A percentile compares a stretch with the other conserved stretches of the same genome.
Conservation (phyloP, 2,797 vertebrate species). For the Gymnoscopelus braueri region DNA sequence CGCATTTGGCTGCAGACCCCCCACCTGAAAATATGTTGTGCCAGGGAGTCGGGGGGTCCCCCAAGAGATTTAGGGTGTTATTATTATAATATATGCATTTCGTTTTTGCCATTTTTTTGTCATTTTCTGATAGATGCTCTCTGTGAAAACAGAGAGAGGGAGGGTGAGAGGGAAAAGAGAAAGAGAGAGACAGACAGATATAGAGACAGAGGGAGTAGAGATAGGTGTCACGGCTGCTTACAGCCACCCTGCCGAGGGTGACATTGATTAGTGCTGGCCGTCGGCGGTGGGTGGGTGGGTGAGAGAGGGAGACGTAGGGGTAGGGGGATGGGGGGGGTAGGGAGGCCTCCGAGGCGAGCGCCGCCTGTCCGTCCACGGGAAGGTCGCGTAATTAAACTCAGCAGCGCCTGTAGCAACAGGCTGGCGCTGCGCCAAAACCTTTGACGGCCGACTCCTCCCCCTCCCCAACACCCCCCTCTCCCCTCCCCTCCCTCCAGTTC, state of each 20-base stretch:
- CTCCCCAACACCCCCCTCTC: background rate
- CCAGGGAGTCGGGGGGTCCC: no score
- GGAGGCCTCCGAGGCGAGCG: constrained; percentile 39
- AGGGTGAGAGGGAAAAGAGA: no score
- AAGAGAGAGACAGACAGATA: constrained; percentile 1
- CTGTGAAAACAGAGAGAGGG: no score
- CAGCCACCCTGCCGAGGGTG: constrained; percentile 61
- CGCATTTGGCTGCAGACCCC: no score
- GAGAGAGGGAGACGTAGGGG: no score
- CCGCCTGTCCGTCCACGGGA: constrained; percentile 42
- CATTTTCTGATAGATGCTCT: no score
- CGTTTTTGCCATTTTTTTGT: no score
- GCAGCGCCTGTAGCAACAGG: constrained; percentile 44
- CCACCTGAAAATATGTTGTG: no score
- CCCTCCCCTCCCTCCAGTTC: background rate
- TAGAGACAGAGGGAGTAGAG: constrained; percentile 3
- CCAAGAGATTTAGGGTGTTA: no score
- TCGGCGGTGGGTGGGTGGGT: constrained; percentile 21
- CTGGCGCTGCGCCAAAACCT: constrained; percentile 53
- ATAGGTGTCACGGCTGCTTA: constrained; percentile 65
- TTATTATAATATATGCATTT: no score
- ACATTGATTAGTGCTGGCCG: constrained; percentile 70
- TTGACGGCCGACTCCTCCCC: constrained; percentile 12
- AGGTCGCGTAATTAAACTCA: constrained; percentile 78
- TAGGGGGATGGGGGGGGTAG: background rate